phyloP scores from a whole-genome alignment of 1,140 invertebrate species.

The Micrasema minimum region DNA sequence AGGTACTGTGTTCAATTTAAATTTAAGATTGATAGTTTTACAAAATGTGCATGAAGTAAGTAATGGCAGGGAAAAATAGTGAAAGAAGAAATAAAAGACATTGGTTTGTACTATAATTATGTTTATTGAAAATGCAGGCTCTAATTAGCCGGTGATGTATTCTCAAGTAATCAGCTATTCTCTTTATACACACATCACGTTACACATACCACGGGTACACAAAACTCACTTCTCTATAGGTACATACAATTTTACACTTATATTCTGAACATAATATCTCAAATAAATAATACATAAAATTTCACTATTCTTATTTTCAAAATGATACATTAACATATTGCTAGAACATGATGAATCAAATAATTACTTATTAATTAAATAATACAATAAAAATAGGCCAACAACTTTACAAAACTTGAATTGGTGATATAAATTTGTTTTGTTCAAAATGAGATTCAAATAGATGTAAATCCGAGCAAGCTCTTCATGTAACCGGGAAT shows the following conservation, averaged over 20 bases:
- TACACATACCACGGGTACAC: not conserved
- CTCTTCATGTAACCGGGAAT: too few relatives aligned
- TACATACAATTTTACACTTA: not conserved
- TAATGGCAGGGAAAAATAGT: too few relatives aligned
- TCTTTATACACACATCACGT: too few relatives aligned
- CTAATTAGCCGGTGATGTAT: slow-evolving; percentile 35
- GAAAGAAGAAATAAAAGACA: slow-evolving; percentile 28
- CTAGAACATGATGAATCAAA: not conserved
- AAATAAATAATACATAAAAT: slow-evolving; percentile 14
- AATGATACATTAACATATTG: not conserved
- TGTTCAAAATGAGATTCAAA: slow-evolving; percentile 17
- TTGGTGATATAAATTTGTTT: not conserved
- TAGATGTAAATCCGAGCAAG: not conserved
- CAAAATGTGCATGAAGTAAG: too few relatives aligned
- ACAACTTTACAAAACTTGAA: too few relatives aligned
- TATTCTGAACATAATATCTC: slow-evolving; percentile 11
- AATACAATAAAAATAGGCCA: not conserved
- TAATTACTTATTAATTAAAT: slow-evolving; percentile 3
- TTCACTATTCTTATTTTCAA: not conserved
- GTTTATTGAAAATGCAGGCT: slow-evolving; percentile 40
- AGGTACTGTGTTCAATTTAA: too few relatives aligned
- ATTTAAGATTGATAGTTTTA: too few relatives aligned
- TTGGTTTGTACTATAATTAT: slow-evolving; percentile 5
- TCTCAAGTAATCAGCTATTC: slow-evolving; percentile 6
- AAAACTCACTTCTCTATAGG: not conserved